Evolutionary conservation across 2,888 invertebrate genomes (phyloP), one percentile per base, ranked within the genome.

Genomic region (Petrolisthes manimaculis): DNA sequence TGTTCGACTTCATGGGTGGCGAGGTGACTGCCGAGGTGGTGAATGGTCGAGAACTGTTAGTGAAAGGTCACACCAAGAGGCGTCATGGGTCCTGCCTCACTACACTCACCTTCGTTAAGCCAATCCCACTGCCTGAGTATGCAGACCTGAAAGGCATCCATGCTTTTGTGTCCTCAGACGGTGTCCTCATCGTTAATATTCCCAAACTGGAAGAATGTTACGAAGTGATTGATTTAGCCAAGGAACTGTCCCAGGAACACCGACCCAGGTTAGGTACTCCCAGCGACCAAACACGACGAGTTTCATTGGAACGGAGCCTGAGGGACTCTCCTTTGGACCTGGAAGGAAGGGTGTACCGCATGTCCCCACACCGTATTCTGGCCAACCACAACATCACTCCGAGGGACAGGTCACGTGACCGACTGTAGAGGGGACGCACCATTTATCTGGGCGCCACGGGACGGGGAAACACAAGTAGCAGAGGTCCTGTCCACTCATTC

Each of bases 11-110:
- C 51, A 79, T 85, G 53, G 82, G 77, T 9, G 88, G 88, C 9
- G 80, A 89, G 8, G 75, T 89, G 24, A 82, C 71, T 53, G 86
- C 82, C 9, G 77, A 80, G 54, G 86, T 86, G 3, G 82, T 88
- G 75, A 88, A 89, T 9, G 89, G 87, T n/a, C n/a, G 67, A 9
- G 89, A 91, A 55, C 77, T 91, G 37, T 71, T 91, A 51, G 84
- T 91, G 24, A 83, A 86, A 56, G 91, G 88, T 14, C 55, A 61
- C 5, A 80, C 87, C 24, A 77, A 89, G 77, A 84, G 88, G 79
- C 86, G 75, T 21, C 55, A 81, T 9, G 89, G 78, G 9, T 82
- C 82, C 21, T 79, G 85, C 51, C 61, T 83, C 53, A 83, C 86
- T 24, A 88, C 74, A 14, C 74, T 86, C 53, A 88, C 86, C 82